These are phyloP conservation scores for Agelas oroides DNA, from an alignment of 37 sponge, comb jelly and placozoan genomes.

Conservation along the genomic window DNA sequence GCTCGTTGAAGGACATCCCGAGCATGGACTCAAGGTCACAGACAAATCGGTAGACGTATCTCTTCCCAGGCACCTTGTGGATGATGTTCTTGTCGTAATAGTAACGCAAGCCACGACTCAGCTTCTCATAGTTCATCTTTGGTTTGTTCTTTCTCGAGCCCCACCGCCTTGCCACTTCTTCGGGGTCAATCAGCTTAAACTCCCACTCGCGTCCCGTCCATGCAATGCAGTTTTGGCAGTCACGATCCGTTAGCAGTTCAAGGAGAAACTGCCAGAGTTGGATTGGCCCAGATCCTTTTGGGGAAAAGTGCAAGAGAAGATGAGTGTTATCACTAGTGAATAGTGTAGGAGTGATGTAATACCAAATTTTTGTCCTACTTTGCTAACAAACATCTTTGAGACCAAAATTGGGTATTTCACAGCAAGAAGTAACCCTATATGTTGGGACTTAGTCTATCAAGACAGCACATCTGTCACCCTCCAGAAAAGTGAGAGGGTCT, in stretches of 20 bases:
- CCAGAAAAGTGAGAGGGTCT: too few relatives aligned
- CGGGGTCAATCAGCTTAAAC: slow-evolving; percentile 96
- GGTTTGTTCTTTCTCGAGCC: slow-evolving; percentile 99
- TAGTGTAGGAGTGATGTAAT: not conserved
- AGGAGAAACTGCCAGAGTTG: slow-evolving; percentile 98
- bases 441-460: too few relatives aligned
- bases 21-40: slow-evolving; percentile 94
- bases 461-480: too few relatives aligned
- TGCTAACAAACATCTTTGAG: not conserved
- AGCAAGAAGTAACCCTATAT: not conserved
- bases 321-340: slow-evolving; percentile 53
- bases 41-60: slow-evolving; percentile 95
- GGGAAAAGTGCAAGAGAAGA: slow-evolving; percentile 64
- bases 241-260: slow-evolving; percentile 91
- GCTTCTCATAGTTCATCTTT: slow-evolving; percentile 85
- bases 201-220: slow-evolving; percentile 98
- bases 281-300: slow-evolving; percentile 78
- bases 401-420: not conserved
- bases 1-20: slow-evolving; percentile 85
- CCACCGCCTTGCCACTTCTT: slow-evolving; percentile 95
- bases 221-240: slow-evolving; percentile 86
- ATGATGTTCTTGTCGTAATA: slow-evolving; percentile 99
- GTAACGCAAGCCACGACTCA: slow-evolving; percentile 95
- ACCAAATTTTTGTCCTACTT: not conserved
- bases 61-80: slow-evolving; percentile 96